These are phyloP conservation scores for Pangasius sanitwongsei DNA, from an alignment of 2,797 vertebrate species.

Conservation along the genomic window DNA sequence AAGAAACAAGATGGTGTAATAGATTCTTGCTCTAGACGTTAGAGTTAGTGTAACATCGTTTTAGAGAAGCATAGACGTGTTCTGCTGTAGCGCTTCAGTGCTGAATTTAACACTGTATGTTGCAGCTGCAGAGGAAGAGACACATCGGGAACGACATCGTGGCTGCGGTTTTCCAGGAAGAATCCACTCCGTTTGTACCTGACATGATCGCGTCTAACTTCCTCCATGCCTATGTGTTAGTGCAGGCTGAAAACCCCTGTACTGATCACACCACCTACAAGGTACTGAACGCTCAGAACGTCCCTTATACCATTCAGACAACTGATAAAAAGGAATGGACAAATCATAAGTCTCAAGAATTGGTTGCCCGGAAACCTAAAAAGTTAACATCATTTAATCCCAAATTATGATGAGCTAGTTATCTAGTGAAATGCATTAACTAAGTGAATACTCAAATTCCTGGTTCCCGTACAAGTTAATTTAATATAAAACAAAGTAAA, in stretches of 20 bases:
- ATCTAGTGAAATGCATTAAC: not conserved
- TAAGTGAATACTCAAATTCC: not conserved
- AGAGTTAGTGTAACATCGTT: not conserved
- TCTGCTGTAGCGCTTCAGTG: not conserved
- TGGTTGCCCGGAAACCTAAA: not conserved
- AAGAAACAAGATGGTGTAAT: not conserved
- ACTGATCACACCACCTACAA: slow-evolving; percentile 83
- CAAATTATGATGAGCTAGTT: not conserved
- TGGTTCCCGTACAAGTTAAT: not conserved
- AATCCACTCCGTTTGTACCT: slow-evolving; percentile 92
- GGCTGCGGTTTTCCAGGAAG: slow-evolving; percentile 94
- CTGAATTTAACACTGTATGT: not conserved
- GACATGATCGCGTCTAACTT: slow-evolving; percentile 99
- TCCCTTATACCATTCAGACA: not conserved
- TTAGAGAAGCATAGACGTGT: not conserved
- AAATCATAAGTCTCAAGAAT: not conserved
- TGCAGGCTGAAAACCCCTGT: slow-evolving; percentile 85
- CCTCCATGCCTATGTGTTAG: slow-evolving; percentile 92
- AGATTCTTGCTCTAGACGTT: not conserved
- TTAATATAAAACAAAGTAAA: not conserved
- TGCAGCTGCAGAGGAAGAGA: slow-evolving; percentile 93
- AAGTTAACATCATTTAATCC: not conserved
- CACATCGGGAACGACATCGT: slow-evolving; percentile 98
- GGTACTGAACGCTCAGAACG: slow-evolving; percentile 69
- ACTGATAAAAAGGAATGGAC: not conserved